A percentile compares a stretch with the other conserved stretches of the same genome.
Evolutionary conservation across 1,140 invertebrate genomes (phyloP).

Genomic region (Meloidogyne chitwoodi): DNA sequence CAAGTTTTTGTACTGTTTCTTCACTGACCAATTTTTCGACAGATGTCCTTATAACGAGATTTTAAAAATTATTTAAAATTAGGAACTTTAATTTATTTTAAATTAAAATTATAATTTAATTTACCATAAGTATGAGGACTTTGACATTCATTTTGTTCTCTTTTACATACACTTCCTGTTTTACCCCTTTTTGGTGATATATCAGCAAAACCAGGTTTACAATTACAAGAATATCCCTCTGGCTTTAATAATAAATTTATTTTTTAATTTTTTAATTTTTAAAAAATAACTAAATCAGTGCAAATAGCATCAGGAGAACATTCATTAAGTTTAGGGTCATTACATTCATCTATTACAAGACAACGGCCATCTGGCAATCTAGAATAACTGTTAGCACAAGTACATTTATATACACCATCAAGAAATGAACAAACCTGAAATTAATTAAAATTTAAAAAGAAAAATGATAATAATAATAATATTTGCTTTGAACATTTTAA

Average conservation of each 20-base stretch:
- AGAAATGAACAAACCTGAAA: constrained; percentile 44
- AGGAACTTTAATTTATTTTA: no score
- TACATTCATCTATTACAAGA: constrained; percentile 58
- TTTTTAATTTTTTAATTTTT: neutral
- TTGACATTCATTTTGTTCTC: constrained; percentile 13
- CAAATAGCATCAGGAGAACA: constrained; percentile 54
- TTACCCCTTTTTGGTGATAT: constrained; percentile 42
- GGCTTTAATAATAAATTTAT: constrained; percentile 15
- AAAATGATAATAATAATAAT: no score
- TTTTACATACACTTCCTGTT: constrained; percentile 23
- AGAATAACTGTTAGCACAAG: constrained; percentile 51
- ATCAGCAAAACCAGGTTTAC: constrained; percentile 52
- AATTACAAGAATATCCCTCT: constrained; percentile 56
- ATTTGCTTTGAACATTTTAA: no score
- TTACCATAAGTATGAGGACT: constrained; percentile 14
- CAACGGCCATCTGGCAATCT: constrained; percentile 58
- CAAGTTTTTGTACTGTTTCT: no score
- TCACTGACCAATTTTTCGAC: no score
- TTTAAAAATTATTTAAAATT: no score
- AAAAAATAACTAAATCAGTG: constrained; percentile 39
- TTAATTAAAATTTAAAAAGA: neutral
- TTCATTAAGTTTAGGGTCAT: constrained; percentile 46
- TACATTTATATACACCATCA: constrained; percentile 54
- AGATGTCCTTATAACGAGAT: no score
- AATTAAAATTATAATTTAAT: no score